These are phyloP conservation scores for Coelinius sp. DNA, from an alignment of 2,888 invertebrate genomes.

Conservation along the genomic window DNA sequence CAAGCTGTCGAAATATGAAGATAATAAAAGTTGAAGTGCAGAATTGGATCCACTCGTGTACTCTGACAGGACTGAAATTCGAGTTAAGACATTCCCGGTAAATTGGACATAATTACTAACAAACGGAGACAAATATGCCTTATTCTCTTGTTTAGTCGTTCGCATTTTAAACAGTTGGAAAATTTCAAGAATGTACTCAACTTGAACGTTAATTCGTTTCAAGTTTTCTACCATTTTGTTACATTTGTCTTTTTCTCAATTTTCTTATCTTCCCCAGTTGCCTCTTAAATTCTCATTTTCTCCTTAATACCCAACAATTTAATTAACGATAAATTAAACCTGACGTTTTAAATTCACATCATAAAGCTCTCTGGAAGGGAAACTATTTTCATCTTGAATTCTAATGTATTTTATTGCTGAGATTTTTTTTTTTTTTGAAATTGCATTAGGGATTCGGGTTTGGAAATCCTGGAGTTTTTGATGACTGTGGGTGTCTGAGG, in stretches of 20 bases:
- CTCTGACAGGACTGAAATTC: background rate
- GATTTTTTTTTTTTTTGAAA: background rate
- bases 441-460: background rate
- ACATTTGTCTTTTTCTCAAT: slow-evolving; percentile 4
- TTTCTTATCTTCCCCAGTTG: slow-evolving; percentile 5
- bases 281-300: slow-evolving; percentile 14
- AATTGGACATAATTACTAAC: slow-evolving; percentile 51
- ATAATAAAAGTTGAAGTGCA: no score
- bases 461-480: background rate
- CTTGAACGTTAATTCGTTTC: slow-evolving; percentile 7
- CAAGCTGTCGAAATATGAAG: background rate
- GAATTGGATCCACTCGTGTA: background rate
- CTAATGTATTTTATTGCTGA: background rate
- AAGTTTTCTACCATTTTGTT: background rate
- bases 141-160: no score
- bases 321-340: slow-evolving; percentile 12
- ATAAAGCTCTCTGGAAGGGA: background rate
- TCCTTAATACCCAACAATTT: slow-evolving; percentile 21
- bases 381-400: background rate
- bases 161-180: slow-evolving; percentile 18
- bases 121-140: slow-evolving; percentile 48
- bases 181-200: slow-evolving; percentile 20
- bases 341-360: slow-evolving; percentile 2
- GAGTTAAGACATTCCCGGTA: slow-evolving; percentile 48
- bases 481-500: no score